phyloP scores from a whole-genome alignment of 2,797 vertebrate genomes.

The Carduelis carduelis region DNA sequence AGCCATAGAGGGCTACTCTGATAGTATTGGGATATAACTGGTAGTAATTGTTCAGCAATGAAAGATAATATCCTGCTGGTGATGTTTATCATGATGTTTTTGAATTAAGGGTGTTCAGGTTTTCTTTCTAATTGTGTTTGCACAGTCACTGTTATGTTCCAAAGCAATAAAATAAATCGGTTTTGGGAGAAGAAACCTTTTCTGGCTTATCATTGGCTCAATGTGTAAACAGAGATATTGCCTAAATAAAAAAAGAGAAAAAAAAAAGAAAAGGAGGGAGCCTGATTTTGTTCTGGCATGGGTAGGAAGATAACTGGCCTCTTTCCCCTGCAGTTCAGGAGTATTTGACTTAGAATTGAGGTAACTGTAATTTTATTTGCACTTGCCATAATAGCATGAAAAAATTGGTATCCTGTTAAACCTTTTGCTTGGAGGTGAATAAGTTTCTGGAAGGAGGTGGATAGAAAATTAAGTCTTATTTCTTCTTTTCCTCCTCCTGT shows the following conservation, averaged over 20 bases:
- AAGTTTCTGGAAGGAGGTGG: not conserved
- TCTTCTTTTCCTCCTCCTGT: accelerated
- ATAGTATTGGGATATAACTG: not conserved
- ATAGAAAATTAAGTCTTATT: not conserved
- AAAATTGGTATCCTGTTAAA: not conserved
- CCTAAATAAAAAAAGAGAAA: not conserved
- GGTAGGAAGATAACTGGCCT: not conserved
- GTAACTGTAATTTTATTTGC: not conserved
- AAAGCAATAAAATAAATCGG: not conserved
- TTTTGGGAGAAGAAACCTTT: not conserved
- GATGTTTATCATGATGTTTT: not conserved
- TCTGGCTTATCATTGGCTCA: not conserved
- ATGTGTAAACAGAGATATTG: not conserved
- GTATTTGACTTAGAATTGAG: not conserved
- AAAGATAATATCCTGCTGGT: not conserved
- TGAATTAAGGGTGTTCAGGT: not conserved
- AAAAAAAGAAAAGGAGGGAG: not conserved
- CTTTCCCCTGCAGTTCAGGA: not conserved
- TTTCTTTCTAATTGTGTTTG: not conserved
- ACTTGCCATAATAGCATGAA: not conserved
- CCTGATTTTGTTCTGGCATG: not conserved
- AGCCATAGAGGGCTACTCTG: not conserved
- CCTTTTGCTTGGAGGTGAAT: not conserved
- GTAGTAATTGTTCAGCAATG: not conserved
- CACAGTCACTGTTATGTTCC: not conserved